Conservation (phyloP, 2,797 vertebrate species). For the Melanotaenia trifasciata region DNA sequence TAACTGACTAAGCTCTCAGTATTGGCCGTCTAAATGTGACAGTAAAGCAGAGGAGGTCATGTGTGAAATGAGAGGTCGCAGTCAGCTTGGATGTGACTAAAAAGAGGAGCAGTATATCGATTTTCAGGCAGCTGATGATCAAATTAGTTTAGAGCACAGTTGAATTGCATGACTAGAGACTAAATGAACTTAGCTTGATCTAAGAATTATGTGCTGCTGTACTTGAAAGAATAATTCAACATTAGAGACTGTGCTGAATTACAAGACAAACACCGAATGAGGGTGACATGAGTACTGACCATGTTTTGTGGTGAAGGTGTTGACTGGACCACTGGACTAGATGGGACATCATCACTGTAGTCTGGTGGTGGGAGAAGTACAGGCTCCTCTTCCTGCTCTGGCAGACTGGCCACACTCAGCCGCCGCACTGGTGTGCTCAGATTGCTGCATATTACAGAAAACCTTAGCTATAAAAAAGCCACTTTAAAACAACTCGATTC, state of each 20-base stretch:
- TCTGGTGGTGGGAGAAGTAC: constrained; percentile 92
- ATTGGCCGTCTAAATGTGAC: neutral
- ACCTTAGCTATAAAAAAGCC: neutral
- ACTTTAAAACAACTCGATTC: constrained; percentile 7
- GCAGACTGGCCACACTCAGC: constrained; percentile 85
- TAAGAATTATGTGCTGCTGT: neutral
- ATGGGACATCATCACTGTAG: constrained; percentile 82
- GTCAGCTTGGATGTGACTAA: neutral
- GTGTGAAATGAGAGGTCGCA: neutral
- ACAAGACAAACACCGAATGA: neutral
- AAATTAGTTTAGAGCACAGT: neutral
- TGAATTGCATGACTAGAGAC: neutral
- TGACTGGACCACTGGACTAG: constrained; percentile 15
- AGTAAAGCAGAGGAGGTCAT: constrained; percentile 9
- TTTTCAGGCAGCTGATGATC: neutral
- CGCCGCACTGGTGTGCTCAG: constrained; percentile 82
- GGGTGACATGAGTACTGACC: constrained; percentile 60
- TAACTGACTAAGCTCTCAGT: neutral
- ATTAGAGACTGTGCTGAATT: neutral
- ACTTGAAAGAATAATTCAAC: neutral
- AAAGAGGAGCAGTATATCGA: neutral
- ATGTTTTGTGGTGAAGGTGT: constrained; percentile 65
- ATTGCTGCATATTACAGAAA: constrained; percentile 42
- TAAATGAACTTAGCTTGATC: neutral
- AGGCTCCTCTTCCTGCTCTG: constrained; percentile 78